Evolutionary conservation across 2,113 vertebrate species (phyloP).

Genomic region (Microtus ochrogaster): DNA sequence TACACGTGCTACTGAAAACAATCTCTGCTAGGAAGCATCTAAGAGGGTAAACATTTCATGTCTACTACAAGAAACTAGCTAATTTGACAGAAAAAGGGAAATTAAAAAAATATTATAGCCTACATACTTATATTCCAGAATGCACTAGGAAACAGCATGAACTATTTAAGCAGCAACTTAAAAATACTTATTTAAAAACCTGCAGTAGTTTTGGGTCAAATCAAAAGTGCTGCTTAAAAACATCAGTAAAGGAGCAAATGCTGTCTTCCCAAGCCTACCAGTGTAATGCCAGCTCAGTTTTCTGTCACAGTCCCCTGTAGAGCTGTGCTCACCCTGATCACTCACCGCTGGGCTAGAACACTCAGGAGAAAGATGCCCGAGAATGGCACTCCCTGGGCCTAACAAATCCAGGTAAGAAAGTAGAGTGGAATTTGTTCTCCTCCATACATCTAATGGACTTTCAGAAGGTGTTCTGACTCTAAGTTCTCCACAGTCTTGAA

Average conservation of each 20-base stretch:
- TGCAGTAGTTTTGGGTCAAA: neutral
- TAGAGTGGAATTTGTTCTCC: slow-evolving; percentile 41
- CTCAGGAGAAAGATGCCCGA: neutral
- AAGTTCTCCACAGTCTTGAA: slow-evolving; percentile 25
- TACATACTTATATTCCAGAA: slow-evolving; percentile 4
- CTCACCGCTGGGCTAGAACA: neutral
- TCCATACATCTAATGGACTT: neutral
- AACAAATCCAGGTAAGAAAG: slow-evolving; percentile 22
- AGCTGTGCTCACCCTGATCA: slow-evolving; percentile 53
- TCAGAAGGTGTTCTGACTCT: slow-evolving; percentile 23
- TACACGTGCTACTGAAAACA: slow-evolving; percentile 52
- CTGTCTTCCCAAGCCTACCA: neutral
- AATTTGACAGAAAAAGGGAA: slow-evolving; percentile 47
- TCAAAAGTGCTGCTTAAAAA: slow-evolving; percentile 34
- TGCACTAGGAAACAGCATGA: slow-evolving; percentile 18
- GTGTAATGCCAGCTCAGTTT: slow-evolving; percentile 27
- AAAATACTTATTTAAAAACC: neutral
- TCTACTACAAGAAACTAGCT: slow-evolving; percentile 64
- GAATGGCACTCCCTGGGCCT: slow-evolving; percentile 21
- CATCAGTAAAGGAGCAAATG: slow-evolving; percentile 24
- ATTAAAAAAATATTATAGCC: neutral
- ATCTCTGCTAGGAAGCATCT: slow-evolving; percentile 55
- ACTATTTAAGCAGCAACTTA: slow-evolving; percentile 11
- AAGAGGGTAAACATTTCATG: slow-evolving; percentile 68
- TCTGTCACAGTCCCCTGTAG: slow-evolving; percentile 28